phyloP scores from a whole-genome alignment of 2,113 vertebrate species.

The Tapirus terrestris region DNA sequence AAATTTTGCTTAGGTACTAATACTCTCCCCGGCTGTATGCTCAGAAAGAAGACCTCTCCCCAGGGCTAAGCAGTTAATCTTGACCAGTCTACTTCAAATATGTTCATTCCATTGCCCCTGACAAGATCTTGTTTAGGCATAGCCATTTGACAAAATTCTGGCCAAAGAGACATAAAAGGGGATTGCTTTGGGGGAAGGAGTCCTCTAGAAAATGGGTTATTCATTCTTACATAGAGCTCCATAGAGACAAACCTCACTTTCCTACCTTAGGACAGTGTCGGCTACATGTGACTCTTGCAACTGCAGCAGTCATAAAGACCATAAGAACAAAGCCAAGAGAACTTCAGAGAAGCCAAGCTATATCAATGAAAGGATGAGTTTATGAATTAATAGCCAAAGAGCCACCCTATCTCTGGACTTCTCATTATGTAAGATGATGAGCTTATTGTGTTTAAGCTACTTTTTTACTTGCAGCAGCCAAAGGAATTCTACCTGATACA shows the following conservation, averaged over 20 bases:
- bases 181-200: neutral
- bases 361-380: neutral
- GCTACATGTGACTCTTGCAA: neutral
- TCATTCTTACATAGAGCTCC: neutral
- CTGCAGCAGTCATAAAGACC: neutral
- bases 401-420: neutral
- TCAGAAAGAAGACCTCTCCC: neutral
- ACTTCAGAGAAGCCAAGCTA: neutral
- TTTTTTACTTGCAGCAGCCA: neutral
- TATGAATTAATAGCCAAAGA: neutral
- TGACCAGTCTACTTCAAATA: neutral
- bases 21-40: neutral
- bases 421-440: neutral
- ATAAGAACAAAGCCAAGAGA: neutral
- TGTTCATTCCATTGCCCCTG: neutral
- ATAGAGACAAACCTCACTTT: neutral
- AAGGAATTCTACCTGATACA: neutral
- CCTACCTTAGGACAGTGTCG: neutral
- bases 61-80: neutral
- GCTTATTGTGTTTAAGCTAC: neutral
- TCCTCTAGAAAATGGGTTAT: neutral
- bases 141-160: neutral
- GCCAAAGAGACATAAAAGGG: neutral
- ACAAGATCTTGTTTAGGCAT: constrained; percentile 17
- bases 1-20: neutral